phyloP scores from a whole-genome alignment of 2,888 invertebrate species.

The Autographa pulchrina region DNA sequence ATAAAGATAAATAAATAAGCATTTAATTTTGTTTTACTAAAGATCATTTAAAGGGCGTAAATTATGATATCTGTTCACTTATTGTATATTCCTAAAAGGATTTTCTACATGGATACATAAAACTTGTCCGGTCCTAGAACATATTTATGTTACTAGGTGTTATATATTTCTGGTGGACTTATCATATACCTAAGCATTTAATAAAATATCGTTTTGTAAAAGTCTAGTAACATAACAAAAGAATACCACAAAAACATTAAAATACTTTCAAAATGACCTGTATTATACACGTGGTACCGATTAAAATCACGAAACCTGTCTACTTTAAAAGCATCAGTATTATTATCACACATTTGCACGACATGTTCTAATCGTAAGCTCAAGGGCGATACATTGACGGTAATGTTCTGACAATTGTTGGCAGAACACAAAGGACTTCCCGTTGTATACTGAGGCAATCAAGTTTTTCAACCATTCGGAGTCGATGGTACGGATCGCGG shows the following conservation, averaged over 20 bases:
- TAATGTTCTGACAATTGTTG: constrained; percentile 42
- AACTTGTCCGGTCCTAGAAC: not conserved
- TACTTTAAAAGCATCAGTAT: constrained; percentile 12
- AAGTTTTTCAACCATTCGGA: constrained; percentile 99
- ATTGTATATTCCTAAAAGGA: not conserved
- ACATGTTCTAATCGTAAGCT: constrained; percentile 13
- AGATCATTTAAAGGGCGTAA: not conserved
- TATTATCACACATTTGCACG: constrained; percentile 25
- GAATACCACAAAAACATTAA: no score
- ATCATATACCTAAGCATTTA: not conserved
- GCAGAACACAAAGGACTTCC: constrained; percentile 99
- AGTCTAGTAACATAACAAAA: no score
- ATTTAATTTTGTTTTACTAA: not conserved
- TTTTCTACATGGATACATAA: not conserved
- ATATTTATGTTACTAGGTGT: no score
- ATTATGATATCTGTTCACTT: not conserved
- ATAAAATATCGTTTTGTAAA: no score
- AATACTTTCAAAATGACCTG: not conserved
- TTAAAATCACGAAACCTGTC: constrained; percentile 45
- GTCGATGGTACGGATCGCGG: constrained; percentile 99
- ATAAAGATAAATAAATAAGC: not conserved
- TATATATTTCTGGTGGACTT: no score
- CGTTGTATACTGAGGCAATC: constrained; percentile 99
- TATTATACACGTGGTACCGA: constrained; percentile 13
- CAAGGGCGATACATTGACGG: constrained; percentile 14